phyloP scores from a whole-genome alignment of 2,888 invertebrate species.

The Melinopterus prodromus region DNA sequence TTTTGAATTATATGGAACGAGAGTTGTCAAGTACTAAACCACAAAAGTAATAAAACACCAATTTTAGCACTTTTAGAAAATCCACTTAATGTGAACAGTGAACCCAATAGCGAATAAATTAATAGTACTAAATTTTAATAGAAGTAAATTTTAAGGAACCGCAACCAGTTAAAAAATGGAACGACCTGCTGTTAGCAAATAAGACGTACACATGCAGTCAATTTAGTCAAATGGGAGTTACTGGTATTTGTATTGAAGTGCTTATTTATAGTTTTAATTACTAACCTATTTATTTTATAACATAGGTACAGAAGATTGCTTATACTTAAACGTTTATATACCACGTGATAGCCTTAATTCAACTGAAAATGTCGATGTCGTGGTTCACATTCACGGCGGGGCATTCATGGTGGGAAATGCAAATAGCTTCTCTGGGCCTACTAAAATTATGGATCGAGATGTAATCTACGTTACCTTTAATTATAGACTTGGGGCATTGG shows the following conservation, averaged over 20 bases:
- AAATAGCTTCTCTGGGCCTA: slow-evolving; percentile 58
- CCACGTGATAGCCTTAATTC: slow-evolving; percentile 61
- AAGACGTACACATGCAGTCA: slow-evolving; percentile 49
- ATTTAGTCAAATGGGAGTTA: background rate
- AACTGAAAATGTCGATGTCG: slow-evolving; percentile 57
- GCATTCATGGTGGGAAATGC: slow-evolving; percentile 59
- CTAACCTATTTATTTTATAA: background rate
- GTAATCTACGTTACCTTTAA: slow-evolving; percentile 53
- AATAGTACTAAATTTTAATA: slow-evolving; percentile 54
- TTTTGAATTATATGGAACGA: no score
- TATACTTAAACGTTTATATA: slow-evolving; percentile 70
- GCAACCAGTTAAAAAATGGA: slow-evolving; percentile 49
- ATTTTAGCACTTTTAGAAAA: no score
- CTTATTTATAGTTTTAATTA: background rate
- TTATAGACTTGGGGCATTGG: slow-evolving; percentile 53
- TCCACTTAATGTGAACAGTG: no score
- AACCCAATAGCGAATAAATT: slow-evolving; percentile 39
- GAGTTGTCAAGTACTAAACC: no score
- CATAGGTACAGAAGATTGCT: slow-evolving; percentile 72
- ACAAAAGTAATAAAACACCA: no score
- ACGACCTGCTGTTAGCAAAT: slow-evolving; percentile 47
- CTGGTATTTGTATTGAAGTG: slow-evolving; percentile 51
- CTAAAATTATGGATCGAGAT: slow-evolving; percentile 58
- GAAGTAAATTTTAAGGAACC: slow-evolving; percentile 51
- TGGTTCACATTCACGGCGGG: slow-evolving; percentile 62